These are phyloP conservation scores for Carettochelys insculpta DNA, from an alignment of 2,113 vertebrate species.

Conservation along the genomic window DNA sequence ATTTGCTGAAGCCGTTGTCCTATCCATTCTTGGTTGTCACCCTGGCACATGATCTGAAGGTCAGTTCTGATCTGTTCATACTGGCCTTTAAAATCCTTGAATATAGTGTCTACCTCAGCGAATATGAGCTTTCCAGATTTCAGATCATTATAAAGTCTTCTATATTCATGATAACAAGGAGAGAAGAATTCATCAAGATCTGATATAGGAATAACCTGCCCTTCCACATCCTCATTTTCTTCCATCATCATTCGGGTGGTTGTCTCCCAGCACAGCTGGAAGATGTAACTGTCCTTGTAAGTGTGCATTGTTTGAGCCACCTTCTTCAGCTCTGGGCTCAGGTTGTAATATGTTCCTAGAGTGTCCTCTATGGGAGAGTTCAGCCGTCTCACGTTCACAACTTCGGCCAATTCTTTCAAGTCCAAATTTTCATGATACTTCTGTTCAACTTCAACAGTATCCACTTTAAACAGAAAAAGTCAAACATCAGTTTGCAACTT, in stretches of 20 bases:
- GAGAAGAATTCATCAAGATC: conserved; percentile 67
- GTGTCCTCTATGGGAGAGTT: fast-evolving
- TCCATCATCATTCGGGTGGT: conserved; percentile 25
- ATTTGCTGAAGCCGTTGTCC: conserved; percentile 83
- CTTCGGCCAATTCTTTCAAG: conserved; percentile 46
- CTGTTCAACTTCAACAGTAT: conserved; percentile 61
- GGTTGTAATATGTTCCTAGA: conserved; percentile 72
- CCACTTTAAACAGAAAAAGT: conserved; percentile 73
- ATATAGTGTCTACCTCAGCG: conserved; percentile 76
- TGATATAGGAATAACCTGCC: neutral
- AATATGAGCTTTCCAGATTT: conserved; percentile 81
- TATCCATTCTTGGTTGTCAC: conserved; percentile 77
- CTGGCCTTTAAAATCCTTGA: conserved; percentile 75
- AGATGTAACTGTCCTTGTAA: conserved; percentile 81
- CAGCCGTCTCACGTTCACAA: conserved; percentile 66
- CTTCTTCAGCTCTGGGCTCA: conserved; percentile 65
- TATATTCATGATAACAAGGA: conserved; percentile 72
- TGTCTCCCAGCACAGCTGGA: conserved; percentile 82
- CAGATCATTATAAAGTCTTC: conserved; percentile 69
- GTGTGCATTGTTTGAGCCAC: conserved; percentile 68
- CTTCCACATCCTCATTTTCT: fast-evolving
- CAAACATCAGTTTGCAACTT: neutral
- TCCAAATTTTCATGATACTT: conserved; percentile 70
- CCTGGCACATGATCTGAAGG: conserved; percentile 73
- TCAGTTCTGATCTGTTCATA: conserved; percentile 77